These are phyloP conservation scores for Trachelus tabidus DNA, from an alignment of 2,888 invertebrate genomes.

Conservation along the genomic window DNA sequence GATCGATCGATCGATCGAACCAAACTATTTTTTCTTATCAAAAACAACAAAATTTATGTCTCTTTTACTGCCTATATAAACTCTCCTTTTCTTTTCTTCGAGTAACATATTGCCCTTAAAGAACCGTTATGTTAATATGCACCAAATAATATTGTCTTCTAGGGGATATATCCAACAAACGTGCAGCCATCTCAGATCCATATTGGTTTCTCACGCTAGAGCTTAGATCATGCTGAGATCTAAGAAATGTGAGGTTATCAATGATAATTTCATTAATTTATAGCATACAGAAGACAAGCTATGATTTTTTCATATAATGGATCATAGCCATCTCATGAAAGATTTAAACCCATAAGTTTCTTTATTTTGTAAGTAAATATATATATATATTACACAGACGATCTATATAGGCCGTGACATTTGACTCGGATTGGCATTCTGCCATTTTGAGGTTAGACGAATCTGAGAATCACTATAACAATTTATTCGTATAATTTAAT, in stretches of 20 bases:
- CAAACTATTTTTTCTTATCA: too few species aligned
- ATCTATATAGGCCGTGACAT: constrained; percentile 36
- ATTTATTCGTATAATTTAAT: neutral
- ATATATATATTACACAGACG: constrained; percentile 15
- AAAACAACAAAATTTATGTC: too few species aligned
- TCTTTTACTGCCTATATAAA: neutral
- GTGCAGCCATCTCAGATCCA: neutral
- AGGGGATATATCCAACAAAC: neutral
- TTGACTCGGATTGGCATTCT: constrained; percentile 40
- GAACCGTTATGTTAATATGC: neutral
- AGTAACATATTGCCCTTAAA: constrained; percentile 13
- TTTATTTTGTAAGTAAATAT: constrained; percentile 22
- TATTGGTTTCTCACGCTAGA: constrained; percentile 14
- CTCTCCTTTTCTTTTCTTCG: neutral
- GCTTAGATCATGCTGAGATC: constrained; percentile 4
- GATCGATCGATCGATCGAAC: too few species aligned
- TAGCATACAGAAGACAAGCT: neutral
- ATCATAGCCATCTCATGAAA: too few species aligned
- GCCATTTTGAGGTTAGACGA: constrained; percentile 32
- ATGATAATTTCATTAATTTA: neutral
- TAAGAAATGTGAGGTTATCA: neutral
- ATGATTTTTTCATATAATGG: neutral
- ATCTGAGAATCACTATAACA: neutral
- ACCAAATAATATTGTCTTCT: neutral
- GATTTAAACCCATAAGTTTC: neutral